Evolutionary conservation across 1,140 invertebrate species (phyloP).

Genomic region (Mya arenaria): DNA sequence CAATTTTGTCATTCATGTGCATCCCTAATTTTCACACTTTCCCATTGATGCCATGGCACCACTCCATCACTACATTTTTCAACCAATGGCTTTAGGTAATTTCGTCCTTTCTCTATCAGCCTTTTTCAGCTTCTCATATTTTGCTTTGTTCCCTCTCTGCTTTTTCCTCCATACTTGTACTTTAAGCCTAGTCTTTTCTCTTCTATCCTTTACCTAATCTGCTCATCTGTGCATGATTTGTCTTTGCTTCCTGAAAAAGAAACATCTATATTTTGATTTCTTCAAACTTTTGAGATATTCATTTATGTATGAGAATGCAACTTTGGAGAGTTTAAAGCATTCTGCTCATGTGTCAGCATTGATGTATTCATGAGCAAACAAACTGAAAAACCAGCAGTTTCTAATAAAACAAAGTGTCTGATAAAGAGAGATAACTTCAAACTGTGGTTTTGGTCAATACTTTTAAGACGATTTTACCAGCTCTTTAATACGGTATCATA

Average conservation of each 20-base stretch:
- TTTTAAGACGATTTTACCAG: too few relatives aligned
- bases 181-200: constrained; percentile 7
- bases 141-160: constrained; percentile 8
- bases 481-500: too few relatives aligned
- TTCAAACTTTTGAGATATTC: background rate
- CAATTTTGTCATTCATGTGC: too few relatives aligned
- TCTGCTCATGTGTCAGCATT: background rate
- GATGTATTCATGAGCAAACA: background rate
- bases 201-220: constrained; percentile 16
- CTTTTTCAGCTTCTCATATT: constrained; percentile 8
- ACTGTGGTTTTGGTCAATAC: too few relatives aligned
- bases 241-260: background rate
- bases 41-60: constrained; percentile 53
- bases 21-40: constrained; percentile 22
- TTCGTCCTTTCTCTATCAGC: constrained; percentile 20
- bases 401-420: too few relatives aligned
- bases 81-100: constrained; percentile 26
- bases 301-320: background rate
- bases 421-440: too few relatives aligned
- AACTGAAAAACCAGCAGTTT: too few relatives aligned
- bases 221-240: background rate
- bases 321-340: background rate
- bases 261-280: background rate
- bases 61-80: too few relatives aligned
- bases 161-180: constrained; percentile 20